Evolutionary conservation across 1,140 invertebrate species (phyloP), one percentile per base, ranked within the genome.

Genomic region (Meloidogyne exigua): DNA sequence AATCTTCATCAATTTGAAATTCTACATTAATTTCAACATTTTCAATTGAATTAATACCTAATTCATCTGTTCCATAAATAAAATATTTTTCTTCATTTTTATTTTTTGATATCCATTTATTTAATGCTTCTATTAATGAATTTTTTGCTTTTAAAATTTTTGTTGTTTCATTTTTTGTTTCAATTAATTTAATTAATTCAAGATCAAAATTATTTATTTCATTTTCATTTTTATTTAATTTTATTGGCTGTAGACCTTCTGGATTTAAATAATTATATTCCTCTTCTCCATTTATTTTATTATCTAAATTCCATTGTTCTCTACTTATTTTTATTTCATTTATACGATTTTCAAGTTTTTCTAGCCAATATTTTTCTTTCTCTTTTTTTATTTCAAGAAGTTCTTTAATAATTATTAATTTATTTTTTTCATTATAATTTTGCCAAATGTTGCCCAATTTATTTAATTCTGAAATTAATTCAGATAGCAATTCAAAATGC

Each of bases 251-350:
- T 7, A 57, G 3, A 4, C 49, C 49, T n/a, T 57, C n/a, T 9
- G 49, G 49, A 57, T 57, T 57, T n/a, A 57, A n/a, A 57, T 57
- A 57, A 57, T n/a, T n/a, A 57, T 57, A n/a, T 57, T 57, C 42
- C 1, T 44, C 9, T 57, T 57, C 7, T 57, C 18, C 18, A n/a
- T 57, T n/a, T n/a, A n/a, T 9, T 9, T 44, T 44, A 44, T 57
- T 57, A n/a, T 57, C 49, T n/a, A 57, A n/a, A 57, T 57, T n/a
- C 49, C 18, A 57, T 57, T 57, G 49, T n/a, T 57, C 49, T 57
- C 9, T 57, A n/a, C 18, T 57, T 57, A n/a, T n/a, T n/a, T 57
- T 57, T 4, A 57, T 1, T 57, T 57, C n/a, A 5, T 57, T n/a
- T n/a, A n/a, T 57, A n/a, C 9, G 18, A n/a, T 7, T 57, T 57